Percentiles rank a stretch among this genome's conserved stretches.
Evolutionary conservation across 2,113 vertebrate genomes (phyloP).

Genomic region (Leptocoma aspasia): DNA sequence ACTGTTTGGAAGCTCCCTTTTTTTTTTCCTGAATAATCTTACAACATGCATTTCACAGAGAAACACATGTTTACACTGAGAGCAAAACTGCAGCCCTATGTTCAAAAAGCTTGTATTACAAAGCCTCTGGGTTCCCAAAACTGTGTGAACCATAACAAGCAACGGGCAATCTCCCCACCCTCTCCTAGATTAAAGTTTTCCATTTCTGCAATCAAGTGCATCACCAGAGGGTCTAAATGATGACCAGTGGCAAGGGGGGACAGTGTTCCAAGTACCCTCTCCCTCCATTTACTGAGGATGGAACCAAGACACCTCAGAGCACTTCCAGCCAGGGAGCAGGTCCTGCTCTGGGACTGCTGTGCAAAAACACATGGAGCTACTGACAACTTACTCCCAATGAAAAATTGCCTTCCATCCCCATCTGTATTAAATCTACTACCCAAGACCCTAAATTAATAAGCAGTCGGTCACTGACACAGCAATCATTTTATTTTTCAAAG

Average conservation of each 20-base stretch:
- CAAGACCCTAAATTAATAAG: background rate
- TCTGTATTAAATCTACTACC: background rate
- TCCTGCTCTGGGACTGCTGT: background rate
- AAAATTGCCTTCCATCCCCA: background rate
- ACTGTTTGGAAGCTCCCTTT: background rate
- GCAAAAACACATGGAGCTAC: background rate
- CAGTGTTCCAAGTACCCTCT: background rate
- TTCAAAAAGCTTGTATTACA: background rate
- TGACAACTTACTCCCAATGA: background rate
- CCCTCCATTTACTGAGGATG: background rate
- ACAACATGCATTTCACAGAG: background rate
- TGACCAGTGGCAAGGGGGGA: background rate
- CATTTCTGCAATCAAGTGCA: background rate
- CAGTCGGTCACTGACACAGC: background rate
- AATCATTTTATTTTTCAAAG: background rate
- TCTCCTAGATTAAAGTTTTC: background rate
- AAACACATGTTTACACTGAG: background rate
- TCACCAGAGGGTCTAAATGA: background rate
- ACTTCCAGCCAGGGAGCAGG: background rate
- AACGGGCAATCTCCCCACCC: background rate
- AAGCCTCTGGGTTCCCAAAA: background rate
- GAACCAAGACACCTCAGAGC: background rate
- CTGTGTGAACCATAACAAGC: background rate
- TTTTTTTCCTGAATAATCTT: background rate
- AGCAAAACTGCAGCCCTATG: background rate